Evolutionary conservation across 2,888 invertebrate species (phyloP), one percentile per base, ranked within the genome.

Genomic region (Drosophila kuntzei): DNA sequence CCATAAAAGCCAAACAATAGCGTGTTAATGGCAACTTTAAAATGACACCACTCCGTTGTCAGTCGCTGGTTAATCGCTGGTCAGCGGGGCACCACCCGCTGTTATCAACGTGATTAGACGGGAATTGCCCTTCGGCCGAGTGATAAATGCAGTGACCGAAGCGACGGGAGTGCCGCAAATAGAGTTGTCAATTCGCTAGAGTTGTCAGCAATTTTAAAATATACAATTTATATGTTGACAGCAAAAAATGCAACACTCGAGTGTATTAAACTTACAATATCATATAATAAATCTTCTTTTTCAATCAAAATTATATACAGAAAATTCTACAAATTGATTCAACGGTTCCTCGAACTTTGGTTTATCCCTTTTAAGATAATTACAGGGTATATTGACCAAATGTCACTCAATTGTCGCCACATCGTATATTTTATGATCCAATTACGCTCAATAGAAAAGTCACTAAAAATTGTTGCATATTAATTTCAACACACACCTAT

Each of bases 21-120:
- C 88, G 88, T 89, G 89, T 85, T 88, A 89, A 85, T 90, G 83
- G 79, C 80, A 76, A 77, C 76, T 89, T 81, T 79, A 89, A 89
- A 89, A 72, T 90, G 90, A 90, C 90, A 90, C 87, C 85, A 76
- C 59, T 68, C 70, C 55, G 71, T 62, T 14, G 60, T 36, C 58
- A 43, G 64, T 47, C 39, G 39, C 53, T 41, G 83, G 80, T 87
- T 72, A 80, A 83, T 73, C 87, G 89, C 57, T 60, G 66, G 63
- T 41, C 70, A 71, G 46, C 20, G 36, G 46, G 50, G 37, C 61
- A 74, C 78, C 89, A 76, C 86, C 83, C 83, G 89, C 87, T 87
- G 89, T 36, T 81, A 84, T 81, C 89, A 80, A 29, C 53, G 62
- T 69, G 74, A 60, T 67, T 68, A 65, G 71, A 59, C 64, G 36